Conservation (phyloP, 2,888 invertebrate genomes). For the Dorcus parallelipipedus region DNA sequence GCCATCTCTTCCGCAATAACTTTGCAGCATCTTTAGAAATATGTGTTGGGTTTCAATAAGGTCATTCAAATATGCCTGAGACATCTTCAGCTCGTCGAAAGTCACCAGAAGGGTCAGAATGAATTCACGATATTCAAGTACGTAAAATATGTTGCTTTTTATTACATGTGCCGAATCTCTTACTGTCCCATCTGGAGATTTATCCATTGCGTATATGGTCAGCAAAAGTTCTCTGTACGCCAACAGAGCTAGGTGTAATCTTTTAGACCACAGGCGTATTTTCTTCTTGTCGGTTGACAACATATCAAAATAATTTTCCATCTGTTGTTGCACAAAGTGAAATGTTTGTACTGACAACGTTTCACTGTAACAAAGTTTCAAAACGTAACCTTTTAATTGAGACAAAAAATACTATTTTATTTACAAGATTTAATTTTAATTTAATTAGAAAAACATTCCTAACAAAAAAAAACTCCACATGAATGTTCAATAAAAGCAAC, state of each 20-base stretch:
- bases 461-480: no score
- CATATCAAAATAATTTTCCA: constrained; percentile 83
- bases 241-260: constrained; percentile 81
- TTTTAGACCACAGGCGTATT: constrained; percentile 74
- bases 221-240: constrained; percentile 79
- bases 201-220: constrained; percentile 80
- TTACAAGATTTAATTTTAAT: background rate
- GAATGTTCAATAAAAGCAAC: no score
- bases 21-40: constrained; percentile 86
- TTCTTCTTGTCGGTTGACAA: constrained; percentile 84
- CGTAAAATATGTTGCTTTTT: constrained; percentile 89
- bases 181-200: constrained; percentile 65
- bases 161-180: constrained; percentile 80
- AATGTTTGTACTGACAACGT: constrained; percentile 89
- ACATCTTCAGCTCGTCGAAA: constrained; percentile 84
- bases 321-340: constrained; percentile 90
- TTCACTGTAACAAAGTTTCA: constrained; percentile 63
- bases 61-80: constrained; percentile 79
- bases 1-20: constrained; percentile 59
- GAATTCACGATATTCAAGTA: constrained; percentile 90
- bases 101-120: constrained; percentile 74
- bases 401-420: constrained; percentile 4
- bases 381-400: constrained; percentile 1
- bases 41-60: constrained; percentile 86
- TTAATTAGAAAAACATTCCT: background rate